These are phyloP conservation scores for Cisticola juncidis DNA, from an alignment of 2,113 vertebrate genomes.

Conservation along the genomic window DNA sequence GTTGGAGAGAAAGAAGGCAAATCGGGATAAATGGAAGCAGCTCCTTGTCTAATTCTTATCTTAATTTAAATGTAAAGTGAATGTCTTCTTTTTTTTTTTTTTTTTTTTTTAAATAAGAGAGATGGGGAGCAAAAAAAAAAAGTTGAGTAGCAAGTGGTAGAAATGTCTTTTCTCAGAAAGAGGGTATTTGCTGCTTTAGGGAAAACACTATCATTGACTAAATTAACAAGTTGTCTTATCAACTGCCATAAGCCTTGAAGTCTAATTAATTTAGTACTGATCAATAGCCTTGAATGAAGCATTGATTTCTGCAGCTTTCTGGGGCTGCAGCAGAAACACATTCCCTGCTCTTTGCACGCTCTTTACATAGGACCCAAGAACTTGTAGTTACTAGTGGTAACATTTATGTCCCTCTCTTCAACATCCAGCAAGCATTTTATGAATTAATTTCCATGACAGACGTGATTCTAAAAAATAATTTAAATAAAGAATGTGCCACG, in stretches of 20 bases:
- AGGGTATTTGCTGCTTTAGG: slow-evolving; percentile 86
- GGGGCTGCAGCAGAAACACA: slow-evolving; percentile 58
- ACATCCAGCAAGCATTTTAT: neutral
- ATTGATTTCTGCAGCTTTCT: slow-evolving; percentile 81
- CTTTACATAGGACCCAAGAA: neutral
- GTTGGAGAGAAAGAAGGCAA: neutral
- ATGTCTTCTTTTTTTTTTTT: neutral
- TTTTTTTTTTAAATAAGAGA: neutral
- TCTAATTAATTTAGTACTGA: slow-evolving; percentile 88
- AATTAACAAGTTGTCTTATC: slow-evolving; percentile 89
- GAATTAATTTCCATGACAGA: neutral
- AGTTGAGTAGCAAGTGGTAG: neutral
- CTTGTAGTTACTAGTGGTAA: neutral
- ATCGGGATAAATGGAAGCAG: slow-evolving; percentile 9
- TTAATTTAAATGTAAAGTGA: slow-evolving; percentile 31
- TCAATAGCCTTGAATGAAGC: slow-evolving; percentile 86
- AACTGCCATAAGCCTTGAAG: slow-evolving; percentile 83
- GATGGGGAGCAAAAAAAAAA: neutral
- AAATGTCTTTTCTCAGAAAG: slow-evolving; percentile 78
- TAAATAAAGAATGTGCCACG: neutral
- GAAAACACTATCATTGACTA: slow-evolving; percentile 85
- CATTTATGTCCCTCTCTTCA: slow-evolving; percentile 15
- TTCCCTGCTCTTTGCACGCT: neutral
- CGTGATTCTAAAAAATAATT: neutral
- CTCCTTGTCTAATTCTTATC: slow-evolving; percentile 3